Evolutionary conservation across 1,140 invertebrate genomes (phyloP), one percentile per base, ranked within the genome.

Genomic region (Armadillidium nasatum): DNA sequence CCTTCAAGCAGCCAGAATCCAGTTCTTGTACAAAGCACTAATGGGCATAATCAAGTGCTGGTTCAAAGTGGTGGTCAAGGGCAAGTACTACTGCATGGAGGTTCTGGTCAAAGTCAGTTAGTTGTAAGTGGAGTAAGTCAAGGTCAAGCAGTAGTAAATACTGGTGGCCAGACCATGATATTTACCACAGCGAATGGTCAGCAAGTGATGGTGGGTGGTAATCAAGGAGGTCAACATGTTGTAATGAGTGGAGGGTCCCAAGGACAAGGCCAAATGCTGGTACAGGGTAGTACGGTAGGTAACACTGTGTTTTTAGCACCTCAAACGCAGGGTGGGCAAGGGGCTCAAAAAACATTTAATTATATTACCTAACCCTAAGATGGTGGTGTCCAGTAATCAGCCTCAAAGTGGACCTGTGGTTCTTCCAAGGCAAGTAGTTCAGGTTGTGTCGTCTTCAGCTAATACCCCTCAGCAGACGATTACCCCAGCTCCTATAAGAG

Each of bases 81-180:
- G 68, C 77, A 78, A 76, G 77, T 78, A 44, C 75, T 78, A 75
- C 44, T 78, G 60, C 77, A 78, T 44, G 77, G 77, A 60, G 75
- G 43, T 69, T 75, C 60, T 76, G 71, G 73, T n/a, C 74, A 72
- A 33, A 54, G 54, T 22, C 77, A 78, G 23, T 73, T 78, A 6
- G 77, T 78, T 43, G 72, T 78, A 60, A 76, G 77, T 76, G 74
- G 74, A 69, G 50, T 60, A 60, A 78, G 44, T 66, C 77, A 78
- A 22, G 74, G 74, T 22, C 77, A 78, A 54, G 75, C 77, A 54
- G 77, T 78, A 21, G 71, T 78, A 33, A 74, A 73, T 22, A 71
- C 77, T 43, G 77, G 73, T 46, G 77, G 77, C 13, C 77, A 78
- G 60, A 73, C 77, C 44, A 78, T 78, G 77, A 60, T 78, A 44